phyloP scores from a whole-genome alignment of 2,113 vertebrate species.

The Pardalotus punctatus region DNA sequence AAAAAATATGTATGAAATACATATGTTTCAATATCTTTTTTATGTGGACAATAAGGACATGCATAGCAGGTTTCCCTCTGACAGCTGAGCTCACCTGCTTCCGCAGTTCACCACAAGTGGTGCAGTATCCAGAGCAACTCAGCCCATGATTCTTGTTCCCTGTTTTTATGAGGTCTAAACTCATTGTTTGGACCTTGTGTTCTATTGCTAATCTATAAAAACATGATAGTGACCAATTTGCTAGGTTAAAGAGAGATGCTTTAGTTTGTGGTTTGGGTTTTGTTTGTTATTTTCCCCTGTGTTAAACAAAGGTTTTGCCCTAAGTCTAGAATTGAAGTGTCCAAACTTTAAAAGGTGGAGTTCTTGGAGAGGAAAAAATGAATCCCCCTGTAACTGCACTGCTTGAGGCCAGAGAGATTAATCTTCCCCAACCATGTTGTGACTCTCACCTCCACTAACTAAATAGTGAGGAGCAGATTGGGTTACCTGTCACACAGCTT shows the following conservation, averaged over 20 bases:
- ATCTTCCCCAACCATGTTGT: not conserved
- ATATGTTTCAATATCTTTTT: fast-evolving
- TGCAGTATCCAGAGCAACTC: not conserved
- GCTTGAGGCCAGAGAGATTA: not conserved
- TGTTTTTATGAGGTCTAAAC: not conserved
- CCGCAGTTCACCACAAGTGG: not conserved
- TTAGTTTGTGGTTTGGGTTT: not conserved
- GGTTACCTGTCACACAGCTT: not conserved
- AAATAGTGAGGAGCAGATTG: not conserved
- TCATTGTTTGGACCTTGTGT: not conserved
- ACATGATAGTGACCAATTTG: not conserved
- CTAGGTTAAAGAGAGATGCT: not conserved
- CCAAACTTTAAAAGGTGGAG: not conserved
- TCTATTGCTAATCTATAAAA: not conserved
- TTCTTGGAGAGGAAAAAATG: not conserved
- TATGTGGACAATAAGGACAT: not conserved
- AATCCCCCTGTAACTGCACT: not conserved
- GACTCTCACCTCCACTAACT: not conserved
- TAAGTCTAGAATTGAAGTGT: not conserved
- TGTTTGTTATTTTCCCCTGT: fast-evolving
- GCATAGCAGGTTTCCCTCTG: not conserved
- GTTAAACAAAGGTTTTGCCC: not conserved
- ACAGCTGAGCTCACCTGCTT: not conserved
- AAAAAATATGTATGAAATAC: not conserved
- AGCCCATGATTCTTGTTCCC: not conserved